phyloP scores from a whole-genome alignment of 2,113 vertebrate species.

The Aleadryas rufinucha region DNA sequence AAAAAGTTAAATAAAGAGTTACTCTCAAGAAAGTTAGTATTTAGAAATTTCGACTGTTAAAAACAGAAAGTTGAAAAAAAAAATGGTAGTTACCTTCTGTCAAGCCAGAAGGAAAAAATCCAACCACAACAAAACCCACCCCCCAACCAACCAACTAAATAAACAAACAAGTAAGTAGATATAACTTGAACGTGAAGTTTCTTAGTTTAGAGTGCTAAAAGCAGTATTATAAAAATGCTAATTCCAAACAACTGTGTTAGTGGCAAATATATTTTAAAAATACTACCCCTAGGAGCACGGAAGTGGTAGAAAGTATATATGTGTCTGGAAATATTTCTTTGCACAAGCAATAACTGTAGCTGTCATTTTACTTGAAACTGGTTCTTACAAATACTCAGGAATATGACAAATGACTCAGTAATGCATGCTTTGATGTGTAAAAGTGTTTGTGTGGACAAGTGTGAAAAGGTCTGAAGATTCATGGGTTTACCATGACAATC shows the following conservation, averaged over 20 bases:
- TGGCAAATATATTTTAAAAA: background rate
- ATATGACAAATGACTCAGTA: background rate
- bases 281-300: background rate
- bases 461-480: background rate
- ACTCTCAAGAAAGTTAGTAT: background rate
- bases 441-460: background rate
- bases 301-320: background rate
- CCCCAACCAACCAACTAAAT: background rate
- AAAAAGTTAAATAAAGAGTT: background rate
- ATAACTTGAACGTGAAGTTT: background rate
- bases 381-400: background rate
- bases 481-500: background rate
- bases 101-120: background rate
- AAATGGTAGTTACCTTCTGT: background rate
- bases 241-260: background rate
- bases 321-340: background rate
- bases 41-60: background rate
- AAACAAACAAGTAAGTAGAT: background rate
- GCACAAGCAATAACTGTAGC: background rate
- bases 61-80: background rate
- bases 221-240: background rate
- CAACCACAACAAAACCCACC: rapidly evolving
- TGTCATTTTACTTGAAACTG: background rate
- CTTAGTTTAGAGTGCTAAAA: background rate
- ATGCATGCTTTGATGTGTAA: background rate